Percentiles rank a stretch among this genome's conserved stretches.
These are phyloP conservation scores for Diplodus puntazzo DNA, from an alignment of 2,797 vertebrate species.

Conservation along the genomic window DNA sequence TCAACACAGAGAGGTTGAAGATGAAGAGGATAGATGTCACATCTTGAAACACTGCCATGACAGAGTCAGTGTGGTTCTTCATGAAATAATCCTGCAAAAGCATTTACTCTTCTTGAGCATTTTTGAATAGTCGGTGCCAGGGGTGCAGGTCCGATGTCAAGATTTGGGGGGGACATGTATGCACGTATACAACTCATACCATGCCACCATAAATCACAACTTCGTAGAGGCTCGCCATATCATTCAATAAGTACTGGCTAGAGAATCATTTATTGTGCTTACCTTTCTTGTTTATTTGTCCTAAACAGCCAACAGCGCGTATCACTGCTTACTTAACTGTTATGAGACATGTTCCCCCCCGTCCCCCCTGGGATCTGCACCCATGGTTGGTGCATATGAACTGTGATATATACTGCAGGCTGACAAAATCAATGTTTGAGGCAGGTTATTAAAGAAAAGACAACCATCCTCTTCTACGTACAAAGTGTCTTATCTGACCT, in stretches of 20 bases:
- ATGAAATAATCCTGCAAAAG: conserved; percentile 67
- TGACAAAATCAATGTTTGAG: not conserved
- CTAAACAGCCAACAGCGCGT: too few species aligned
- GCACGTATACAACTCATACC: too few species aligned
- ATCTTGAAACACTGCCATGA: conserved; percentile 33
- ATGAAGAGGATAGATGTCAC: conserved; percentile 40
- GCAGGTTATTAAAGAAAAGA: not conserved
- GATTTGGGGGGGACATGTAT: too few species aligned
- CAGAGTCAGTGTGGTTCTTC: conserved; percentile 52
- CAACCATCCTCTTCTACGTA: not conserved
- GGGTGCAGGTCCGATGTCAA: too few species aligned
- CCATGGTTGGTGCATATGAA: conserved; percentile 40
- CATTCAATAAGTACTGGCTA: too few species aligned
- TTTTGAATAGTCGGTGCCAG: conserved; percentile 51
- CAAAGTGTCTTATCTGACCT: not conserved
- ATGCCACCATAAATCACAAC: too few species aligned
- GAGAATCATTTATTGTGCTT: too few species aligned
- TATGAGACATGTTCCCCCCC: too few species aligned
- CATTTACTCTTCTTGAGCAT: conserved; percentile 55
- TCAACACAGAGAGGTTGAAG: conserved; percentile 36
- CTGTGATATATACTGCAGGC: conserved; percentile 24
- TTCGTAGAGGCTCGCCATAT: too few species aligned
- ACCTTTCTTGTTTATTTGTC: too few species aligned
- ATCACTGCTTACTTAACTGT: too few species aligned
- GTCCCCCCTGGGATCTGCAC: too few species aligned